A percentile compares a stretch with the other conserved stretches of the same genome.
These are phyloP conservation scores for Euzetes globulus DNA, from an alignment of 2,888 invertebrate species.

Conservation along the genomic window DNA sequence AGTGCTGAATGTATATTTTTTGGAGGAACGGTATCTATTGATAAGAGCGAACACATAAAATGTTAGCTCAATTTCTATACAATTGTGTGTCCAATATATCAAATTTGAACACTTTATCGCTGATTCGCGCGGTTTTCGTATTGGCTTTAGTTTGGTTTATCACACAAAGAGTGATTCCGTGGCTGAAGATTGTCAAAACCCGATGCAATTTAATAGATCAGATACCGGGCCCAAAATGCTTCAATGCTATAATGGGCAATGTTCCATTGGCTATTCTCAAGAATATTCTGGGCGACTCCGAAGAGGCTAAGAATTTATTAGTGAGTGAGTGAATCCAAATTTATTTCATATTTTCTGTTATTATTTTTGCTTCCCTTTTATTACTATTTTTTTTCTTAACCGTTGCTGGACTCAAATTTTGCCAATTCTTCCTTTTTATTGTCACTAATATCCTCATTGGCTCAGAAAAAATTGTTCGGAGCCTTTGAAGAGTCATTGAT, in stretches of 20 bases:
- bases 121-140: neutral
- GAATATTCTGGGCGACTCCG: slow-evolving; percentile 31
- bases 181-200: neutral
- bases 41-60: neutral
- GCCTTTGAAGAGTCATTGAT: no score
- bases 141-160: neutral
- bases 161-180: neutral
- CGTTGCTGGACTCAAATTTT: no score
- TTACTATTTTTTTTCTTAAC: neutral
- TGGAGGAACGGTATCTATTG: neutral
- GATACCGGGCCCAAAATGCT: slow-evolving; percentile 35
- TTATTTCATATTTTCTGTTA: neutral
- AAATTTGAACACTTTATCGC: neutral
- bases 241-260: slow-evolving; percentile 35
- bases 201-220: slow-evolving; percentile 8
- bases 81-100: neutral
- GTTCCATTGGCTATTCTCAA: slow-evolving; percentile 33
- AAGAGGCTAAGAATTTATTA: slow-evolving; percentile 34
- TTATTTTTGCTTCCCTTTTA: neutral
- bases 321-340: slow-evolving; percentile 32
- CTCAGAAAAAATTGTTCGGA: no score
- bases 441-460: no score
- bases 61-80: neutral
- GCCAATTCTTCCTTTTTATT: no score
- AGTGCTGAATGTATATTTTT: neutral